Evolutionary conservation across 2,113 vertebrate species (phyloP).

Genomic region (Theristicus caerulescens): DNA sequence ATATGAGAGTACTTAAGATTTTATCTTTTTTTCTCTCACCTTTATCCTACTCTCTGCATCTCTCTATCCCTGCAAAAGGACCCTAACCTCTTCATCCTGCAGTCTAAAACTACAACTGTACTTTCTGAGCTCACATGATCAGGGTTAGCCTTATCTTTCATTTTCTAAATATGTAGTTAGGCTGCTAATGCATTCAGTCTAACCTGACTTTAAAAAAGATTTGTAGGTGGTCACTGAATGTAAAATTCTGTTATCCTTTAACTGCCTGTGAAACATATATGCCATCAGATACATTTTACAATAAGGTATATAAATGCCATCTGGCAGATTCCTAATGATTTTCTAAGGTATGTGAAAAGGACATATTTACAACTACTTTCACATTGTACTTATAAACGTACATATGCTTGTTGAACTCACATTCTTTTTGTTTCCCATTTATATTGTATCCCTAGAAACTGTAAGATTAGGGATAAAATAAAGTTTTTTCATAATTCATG

Average conservation of each 20-base stretch:
- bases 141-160: not conserved
- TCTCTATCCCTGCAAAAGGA: not conserved
- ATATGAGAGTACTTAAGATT: not conserved
- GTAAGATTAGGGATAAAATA: not conserved
- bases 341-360: not conserved
- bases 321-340: not conserved
- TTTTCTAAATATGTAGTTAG: not conserved
- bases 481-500: not conserved
- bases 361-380: not conserved
- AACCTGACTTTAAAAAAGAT: not conserved
- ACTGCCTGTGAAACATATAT: not conserved
- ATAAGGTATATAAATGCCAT: not conserved
- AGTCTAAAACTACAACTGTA: not conserved
- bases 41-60: not conserved
- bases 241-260: not conserved
- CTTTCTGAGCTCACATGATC: not conserved
- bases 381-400: not conserved
- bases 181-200: not conserved
- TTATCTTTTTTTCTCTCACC: not conserved
- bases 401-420: not conserved
- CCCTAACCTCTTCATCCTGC: not conserved
- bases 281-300: not conserved
- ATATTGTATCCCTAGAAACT: not conserved
- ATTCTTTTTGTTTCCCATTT: not conserved
- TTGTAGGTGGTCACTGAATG: not conserved